Evolutionary conservation across 2,888 invertebrate species (phyloP), one percentile per base, ranked within the genome.

Genomic region (Zhuqinia jingwanae): DNA sequence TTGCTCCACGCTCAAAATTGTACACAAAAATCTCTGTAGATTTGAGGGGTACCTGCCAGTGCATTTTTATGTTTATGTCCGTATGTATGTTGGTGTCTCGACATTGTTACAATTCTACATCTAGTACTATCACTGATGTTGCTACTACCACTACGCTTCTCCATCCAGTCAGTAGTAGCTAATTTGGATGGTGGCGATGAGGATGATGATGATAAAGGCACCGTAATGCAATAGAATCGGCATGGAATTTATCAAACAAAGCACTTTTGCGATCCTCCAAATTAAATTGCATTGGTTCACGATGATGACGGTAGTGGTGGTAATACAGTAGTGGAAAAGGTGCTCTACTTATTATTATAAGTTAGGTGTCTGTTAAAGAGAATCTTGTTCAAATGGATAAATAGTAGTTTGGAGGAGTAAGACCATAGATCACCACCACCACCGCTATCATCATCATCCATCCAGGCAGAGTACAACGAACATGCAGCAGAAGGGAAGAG

Each of bases 261-360:
- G 17, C 5, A 15, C 27, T 60, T 60, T 60, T 30, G 30, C 60
- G 6, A 25, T 60, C 1, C 60, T 60, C 60, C 15, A 58, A 58
- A 20, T 56, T 56, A 22, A 17, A 22, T 22, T 56, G 25, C 56
- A 56, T 60, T 30, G 60, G 60, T 30, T 60, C 27, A 47, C 20
- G 73, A 50, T n/a, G 58, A 58, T 58, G 42, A 68, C 17, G 68
- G 45, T 68, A 42, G 17, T 68, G 68, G 30, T 42, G 20, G 45
- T 17, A 11, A 20, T 56, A 10, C 17, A 20, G 27, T 36, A 36
- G 30, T 27, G 56, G 27, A 13, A 60, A 60, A 60, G 60, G 60
- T 22, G 27, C 60, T 60, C n/a, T n/a, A n/a, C 60, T 60, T 30
- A 30, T 27, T 30, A 56, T 56, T 22, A 22, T 6, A 27, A 5